Base-by-base conservation (phyloP, 1,140 invertebrate genomes). In the Aethina tumida region DNA sequence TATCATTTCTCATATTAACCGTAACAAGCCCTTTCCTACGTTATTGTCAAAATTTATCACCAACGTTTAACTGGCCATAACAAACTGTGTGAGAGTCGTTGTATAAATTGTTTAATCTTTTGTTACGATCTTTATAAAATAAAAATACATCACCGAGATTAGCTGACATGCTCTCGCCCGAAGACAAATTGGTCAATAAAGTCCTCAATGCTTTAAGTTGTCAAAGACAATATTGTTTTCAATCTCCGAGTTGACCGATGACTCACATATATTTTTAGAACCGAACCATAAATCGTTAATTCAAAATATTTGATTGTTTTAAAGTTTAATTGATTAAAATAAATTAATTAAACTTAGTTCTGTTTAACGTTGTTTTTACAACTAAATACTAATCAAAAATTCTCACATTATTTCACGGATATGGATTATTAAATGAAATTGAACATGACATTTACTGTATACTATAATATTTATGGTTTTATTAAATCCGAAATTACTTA, bases 141-240 rank as follows among this genome's bases (percentile, higher is more conserved):
- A 35, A 35, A 22, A 19, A n/a, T 5, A 35, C 12, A 35, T 5
- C 19, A 29, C 15, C 19, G 33, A 39, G 33, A 39, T 30, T 25
- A 27, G 20, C 24, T 39, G n/a, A 20, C 21, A n/a, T 32, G 16
- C 12, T 19, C 18, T 32, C 17, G 18, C 16, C 16, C 18, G 37
- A 33, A 32, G 37, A 39, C 37, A 39, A 39, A 39, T 39, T 39
- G 37, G 33, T 32, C 37, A 16, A 39, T 39, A 32, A 24, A 32
- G 33, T 25, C 37, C 37, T 32, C 33, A 39, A 39, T 39, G 33
- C 33, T 30, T 39, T 16, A 39, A 39, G 28, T 32, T 39, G 37
- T 39, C 37, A 31, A 24, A 25, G 33, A 39, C 37, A 39, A 39
- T 32, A 21, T 8, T 21, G 10, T 18, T 12, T 13, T n/a, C 28